phyloP scores from a whole-genome alignment of 2,888 invertebrate genomes.

The Andrena bucephala region DNA sequence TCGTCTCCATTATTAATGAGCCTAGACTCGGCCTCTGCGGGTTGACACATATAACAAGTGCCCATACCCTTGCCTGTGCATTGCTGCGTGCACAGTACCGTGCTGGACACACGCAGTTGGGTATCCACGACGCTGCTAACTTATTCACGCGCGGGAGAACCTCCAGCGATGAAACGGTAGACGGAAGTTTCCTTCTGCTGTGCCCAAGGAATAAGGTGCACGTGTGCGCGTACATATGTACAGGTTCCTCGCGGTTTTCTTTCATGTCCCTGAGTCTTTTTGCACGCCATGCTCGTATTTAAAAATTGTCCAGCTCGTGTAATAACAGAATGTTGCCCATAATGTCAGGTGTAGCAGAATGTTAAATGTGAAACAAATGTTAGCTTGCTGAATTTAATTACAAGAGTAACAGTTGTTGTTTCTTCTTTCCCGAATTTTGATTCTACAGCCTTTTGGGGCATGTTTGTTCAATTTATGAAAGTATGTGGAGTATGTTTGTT shows the following conservation, averaged over 20 bases:
- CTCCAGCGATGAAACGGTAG: conserved; percentile 57
- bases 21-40: conserved; percentile 61
- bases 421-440: too few relatives aligned
- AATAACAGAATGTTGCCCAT: too few relatives aligned
- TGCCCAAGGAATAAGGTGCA: conserved; percentile 31
- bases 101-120: conserved; percentile 59
- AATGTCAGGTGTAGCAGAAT: too few relatives aligned
- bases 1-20: conserved; percentile 79
- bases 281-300: neutral
- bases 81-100: conserved; percentile 49
- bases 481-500: too few relatives aligned
- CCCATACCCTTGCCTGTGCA: conserved; percentile 17
- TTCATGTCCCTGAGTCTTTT: neutral
- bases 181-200: conserved; percentile 66
- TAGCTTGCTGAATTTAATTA: too few relatives aligned
- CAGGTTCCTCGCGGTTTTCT: conserved; percentile 10
- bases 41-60: conserved; percentile 18
- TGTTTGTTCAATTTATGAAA: too few relatives aligned
- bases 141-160: conserved; percentile 66
- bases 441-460: too few relatives aligned
- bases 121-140: conserved; percentile 64
- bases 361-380: too few relatives aligned
- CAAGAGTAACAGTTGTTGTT: too few relatives aligned
- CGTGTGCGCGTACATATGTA: neutral
- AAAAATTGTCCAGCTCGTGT: conserved; percentile 25